Evolutionary conservation across 2,113 vertebrate genomes (phyloP), one percentile per base, ranked within the genome.

Genomic region (Poicephalus gulielmi): DNA sequence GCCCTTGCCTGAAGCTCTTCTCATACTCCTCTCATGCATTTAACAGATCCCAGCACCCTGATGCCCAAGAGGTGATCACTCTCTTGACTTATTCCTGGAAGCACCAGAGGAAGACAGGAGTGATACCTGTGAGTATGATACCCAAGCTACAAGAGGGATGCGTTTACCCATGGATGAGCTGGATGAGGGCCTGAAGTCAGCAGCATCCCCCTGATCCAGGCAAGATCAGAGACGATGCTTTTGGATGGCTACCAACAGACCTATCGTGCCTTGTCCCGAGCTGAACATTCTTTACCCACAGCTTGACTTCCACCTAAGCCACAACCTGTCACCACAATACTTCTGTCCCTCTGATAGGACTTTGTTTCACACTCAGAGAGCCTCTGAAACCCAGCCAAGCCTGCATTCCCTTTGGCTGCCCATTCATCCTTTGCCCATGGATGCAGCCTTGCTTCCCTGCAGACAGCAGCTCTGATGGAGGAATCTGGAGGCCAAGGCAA

Each of bases 311-410:
- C 80, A n/a, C 6, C 12, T 1, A 39, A 76, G 79, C 9, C 71
- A 7, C 39, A 6, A 22, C 57, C 57, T 59, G 57, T 59, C 83
- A 44, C 31, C 0, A 0, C 8, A 59, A 68, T 0, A 0, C 44
- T 79, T 20, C 20, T 50, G 8, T 55, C 18, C 46, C 57, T 13
- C 22, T 7, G 30, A 14, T 0, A 3, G 3, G 9, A 64, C 39
- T 35, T 59, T 24, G 52, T 7, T 7, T 4, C 4, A 1, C 13
- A 2, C 41, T 57, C 70, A 39, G 22, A 0, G 0, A 27, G 41
- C 25, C 52, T 47, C 62, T 6, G 4, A 68, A 87, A 35, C 4
- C 24, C 82, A 43, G 23, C 31, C 49, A 49, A 59, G 17, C 59
- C 57, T 5, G 4, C 67, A 25, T 3, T 41, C 47, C 63, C 44